Evolutionary conservation across 2,113 vertebrate genomes (phyloP).

Genomic region (Galbula dea): DNA sequence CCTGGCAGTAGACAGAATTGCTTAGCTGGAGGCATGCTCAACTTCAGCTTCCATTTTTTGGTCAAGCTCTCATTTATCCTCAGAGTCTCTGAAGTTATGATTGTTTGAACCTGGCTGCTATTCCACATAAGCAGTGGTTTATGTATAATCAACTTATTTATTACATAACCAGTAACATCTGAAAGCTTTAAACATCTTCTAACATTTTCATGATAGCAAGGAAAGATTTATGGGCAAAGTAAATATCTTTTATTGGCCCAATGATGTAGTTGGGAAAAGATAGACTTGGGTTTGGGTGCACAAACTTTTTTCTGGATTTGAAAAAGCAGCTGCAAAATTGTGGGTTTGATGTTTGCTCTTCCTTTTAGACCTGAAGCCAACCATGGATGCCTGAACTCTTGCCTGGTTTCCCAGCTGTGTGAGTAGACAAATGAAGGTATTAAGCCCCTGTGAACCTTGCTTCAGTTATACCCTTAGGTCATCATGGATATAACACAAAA

Average conservation of each 20-base stretch:
- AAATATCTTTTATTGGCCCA: slow-evolving; percentile 33
- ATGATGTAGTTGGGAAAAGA: slow-evolving; percentile 16
- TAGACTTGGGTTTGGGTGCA: not conserved
- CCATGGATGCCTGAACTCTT: not conserved
- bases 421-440: not conserved
- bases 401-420: not conserved
- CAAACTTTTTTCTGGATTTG: not conserved
- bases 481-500: not conserved
- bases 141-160: slow-evolving; percentile 43
- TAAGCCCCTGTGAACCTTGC: not conserved
- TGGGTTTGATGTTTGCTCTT: not conserved
- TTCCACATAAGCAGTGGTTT: slow-evolving; percentile 15
- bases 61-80: slow-evolving; percentile 19
- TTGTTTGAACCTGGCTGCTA: slow-evolving; percentile 32
- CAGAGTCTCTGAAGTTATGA: slow-evolving; percentile 29
- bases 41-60: not conserved
- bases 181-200: slow-evolving; percentile 54
- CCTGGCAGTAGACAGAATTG: not conserved
- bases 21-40: not conserved
- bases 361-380: not conserved
- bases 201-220: slow-evolving; percentile 48
- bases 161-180: slow-evolving; percentile 47
- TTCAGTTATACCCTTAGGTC: not conserved
- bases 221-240: slow-evolving; percentile 37
- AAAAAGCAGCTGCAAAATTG: slow-evolving; percentile 32